Percentiles rank a stretch among this genome's conserved stretches.
Evolutionary conservation across 2,888 invertebrate species (phyloP).

Genomic region (Phymatocera aterrima): DNA sequence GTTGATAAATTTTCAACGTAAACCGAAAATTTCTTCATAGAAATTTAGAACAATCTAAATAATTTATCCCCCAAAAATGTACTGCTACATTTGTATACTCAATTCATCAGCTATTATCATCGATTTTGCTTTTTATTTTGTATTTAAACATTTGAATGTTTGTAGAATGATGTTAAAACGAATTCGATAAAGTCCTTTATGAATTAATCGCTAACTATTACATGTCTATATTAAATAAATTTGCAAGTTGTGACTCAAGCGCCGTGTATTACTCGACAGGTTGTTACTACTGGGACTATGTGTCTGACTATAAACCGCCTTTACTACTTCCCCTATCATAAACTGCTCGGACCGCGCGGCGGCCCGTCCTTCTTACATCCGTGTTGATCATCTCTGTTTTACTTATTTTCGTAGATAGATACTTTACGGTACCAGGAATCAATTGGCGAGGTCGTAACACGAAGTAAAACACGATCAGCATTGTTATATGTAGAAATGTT

Average conservation of each 20-base stretch:
- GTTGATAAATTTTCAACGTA: no score
- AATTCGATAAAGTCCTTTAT: no score
- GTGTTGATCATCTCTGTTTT: constrained; percentile 1
- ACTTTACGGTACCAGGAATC: background rate
- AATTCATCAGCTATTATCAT: no score
- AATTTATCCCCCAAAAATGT: no score
- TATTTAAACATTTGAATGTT: no score
- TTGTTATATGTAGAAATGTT: background rate
- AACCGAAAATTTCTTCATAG: no score
- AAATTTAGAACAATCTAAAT: no score
- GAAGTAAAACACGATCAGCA: background rate
- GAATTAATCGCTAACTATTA: no score
- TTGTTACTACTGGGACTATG: background rate
- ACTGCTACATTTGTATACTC: no score
- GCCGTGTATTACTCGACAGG: background rate
- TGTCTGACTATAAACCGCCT: constrained; percentile 27
- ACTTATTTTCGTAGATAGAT: background rate
- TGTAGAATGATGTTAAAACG: no score
- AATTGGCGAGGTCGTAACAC: background rate
- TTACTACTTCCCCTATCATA: constrained; percentile 34
- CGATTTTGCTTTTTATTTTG: no score
- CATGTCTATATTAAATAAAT: background rate
- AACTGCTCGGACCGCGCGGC: background rate
- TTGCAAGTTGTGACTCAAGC: background rate
- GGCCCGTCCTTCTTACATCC: background rate